Base-by-base conservation (phyloP, 37 sponge, comb jelly and placozoan species). In the Tethya wilhelma region DNA sequence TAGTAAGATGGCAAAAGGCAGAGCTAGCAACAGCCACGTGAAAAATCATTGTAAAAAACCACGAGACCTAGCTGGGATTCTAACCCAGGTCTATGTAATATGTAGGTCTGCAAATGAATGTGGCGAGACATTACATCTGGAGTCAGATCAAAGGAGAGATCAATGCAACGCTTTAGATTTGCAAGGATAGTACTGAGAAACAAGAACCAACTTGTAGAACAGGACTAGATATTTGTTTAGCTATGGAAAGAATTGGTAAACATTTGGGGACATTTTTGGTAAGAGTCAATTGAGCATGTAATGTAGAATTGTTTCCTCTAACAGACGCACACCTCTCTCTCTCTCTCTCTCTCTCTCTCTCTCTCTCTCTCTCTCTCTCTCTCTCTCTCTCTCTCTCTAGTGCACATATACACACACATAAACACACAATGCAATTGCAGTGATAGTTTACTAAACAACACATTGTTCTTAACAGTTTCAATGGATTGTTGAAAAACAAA, bases 331-430 rank as follows among this genome's bases (percentile, higher is more conserved):
- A 49, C 55, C 29, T 59, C 20, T 19, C 62, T 59, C 29, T 29
- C 6, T 59, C 23, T 6, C 62, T 19, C 8, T 30, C 28, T 59
- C 25, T 23, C 62, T 20, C 6, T 22, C 65, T 64, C 37, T 30
- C 37, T 33, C 12, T 31, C 37, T 64, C 37, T 30, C 36, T 64
- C 65, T 34, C 38, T 38, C 66, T 65, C 12, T 38, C 12, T 38
- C 34, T 38, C 34, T 36, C 5, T 28, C 17, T 28, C 59, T 58
- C 59, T 9, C 59, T 28, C 37, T 26, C 5, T 66, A n/a, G n/a
- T n/a, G n/a, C n/a, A n/a, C n/a, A n/a, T n/a, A n/a, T 28, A 74
- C 57, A 74, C 57, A 74, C 30, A 56, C 30, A 49, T 26, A 74
- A 32, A 74, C 30, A 56, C 33, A 56, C 57, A 70, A 41, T 37